Percentiles rank a stretch among this genome's conserved stretches.
Conservation (phyloP, 2,797 vertebrate genomes). For the Rallus crepitans region DNA sequence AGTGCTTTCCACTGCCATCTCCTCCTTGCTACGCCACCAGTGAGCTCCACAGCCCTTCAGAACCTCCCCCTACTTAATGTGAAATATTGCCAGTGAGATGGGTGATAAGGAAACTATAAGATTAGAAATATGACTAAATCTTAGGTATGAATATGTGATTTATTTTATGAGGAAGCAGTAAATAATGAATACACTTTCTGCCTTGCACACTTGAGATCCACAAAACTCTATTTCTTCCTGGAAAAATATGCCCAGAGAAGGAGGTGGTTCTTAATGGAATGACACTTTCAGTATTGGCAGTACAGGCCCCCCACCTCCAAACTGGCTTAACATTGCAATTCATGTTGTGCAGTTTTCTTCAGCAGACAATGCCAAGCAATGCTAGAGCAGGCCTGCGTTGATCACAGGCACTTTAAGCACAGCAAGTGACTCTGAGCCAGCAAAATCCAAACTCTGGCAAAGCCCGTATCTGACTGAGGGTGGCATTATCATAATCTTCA, state of each 20-base stretch:
- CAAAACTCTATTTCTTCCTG: background rate
- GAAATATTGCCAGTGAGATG: background rate
- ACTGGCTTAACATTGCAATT: background rate
- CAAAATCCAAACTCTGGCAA: background rate
- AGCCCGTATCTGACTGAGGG: constrained; percentile 33
- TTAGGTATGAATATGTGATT: background rate
- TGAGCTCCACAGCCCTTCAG: background rate
- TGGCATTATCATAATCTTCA: constrained; percentile 64
- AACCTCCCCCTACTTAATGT: background rate
- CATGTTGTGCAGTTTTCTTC: background rate
- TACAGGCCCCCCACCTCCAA: fast-evolving
- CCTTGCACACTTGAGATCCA: background rate
- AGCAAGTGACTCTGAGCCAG: background rate
- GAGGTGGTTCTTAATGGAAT: background rate
- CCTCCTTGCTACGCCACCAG: background rate
- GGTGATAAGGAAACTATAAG: background rate
- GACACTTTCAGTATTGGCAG: background rate
- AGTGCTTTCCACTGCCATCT: background rate
- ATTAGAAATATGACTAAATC: background rate
- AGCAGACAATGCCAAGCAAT: background rate
- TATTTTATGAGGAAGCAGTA: background rate
- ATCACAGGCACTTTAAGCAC: background rate
- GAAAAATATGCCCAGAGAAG: background rate
- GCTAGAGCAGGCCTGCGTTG: background rate
- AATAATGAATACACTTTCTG: fast-evolving